phyloP scores from a whole-genome alignment of 2,797 vertebrate species.

The Chaenodraco wilsoni region DNA sequence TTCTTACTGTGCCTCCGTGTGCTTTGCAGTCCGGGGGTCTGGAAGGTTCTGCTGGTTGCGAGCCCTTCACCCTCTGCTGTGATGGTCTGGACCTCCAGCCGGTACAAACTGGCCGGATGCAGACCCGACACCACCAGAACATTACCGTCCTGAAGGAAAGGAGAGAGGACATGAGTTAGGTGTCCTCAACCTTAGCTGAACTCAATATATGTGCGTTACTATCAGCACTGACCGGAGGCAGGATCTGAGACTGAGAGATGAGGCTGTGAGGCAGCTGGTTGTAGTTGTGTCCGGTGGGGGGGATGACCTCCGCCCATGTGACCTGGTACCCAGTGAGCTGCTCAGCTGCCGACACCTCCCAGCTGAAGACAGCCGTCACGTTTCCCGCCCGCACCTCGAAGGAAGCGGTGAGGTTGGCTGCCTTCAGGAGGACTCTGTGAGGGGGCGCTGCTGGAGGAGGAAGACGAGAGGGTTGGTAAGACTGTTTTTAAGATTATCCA shows the following conservation, averaged over 20 bases:
- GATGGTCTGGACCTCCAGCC: constrained; percentile 89
- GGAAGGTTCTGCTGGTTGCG: constrained; percentile 86
- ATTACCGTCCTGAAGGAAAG: constrained; percentile 80
- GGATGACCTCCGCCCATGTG: constrained; percentile 91
- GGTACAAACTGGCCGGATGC: constrained; percentile 86
- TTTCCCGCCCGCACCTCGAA: constrained; percentile 85
- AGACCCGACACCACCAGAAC: constrained; percentile 87
- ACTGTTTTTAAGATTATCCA: too few relatives aligned
- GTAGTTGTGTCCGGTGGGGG: constrained; percentile 84
- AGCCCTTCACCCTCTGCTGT: constrained; percentile 88
- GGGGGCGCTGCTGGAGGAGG: constrained; percentile 58
- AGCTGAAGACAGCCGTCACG: constrained; percentile 89
- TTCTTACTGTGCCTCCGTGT: constrained; percentile 75
- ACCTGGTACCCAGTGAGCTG: constrained; percentile 90
- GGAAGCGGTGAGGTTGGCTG: constrained; percentile 89
- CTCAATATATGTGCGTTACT: too few relatives aligned
- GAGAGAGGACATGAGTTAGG: neutral
- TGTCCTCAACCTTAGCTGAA: neutral
- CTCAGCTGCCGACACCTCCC: constrained; percentile 80
- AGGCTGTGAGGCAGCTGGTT: constrained; percentile 83
- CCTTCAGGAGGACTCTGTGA: constrained; percentile 83
- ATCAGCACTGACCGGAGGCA: constrained; percentile 50
- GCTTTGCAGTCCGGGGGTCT: constrained; percentile 81
- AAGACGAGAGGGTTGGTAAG: neutral
- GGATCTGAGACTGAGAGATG: constrained; percentile 60